Evolutionary conservation across 2,113 vertebrate genomes (phyloP), one percentile per base, ranked within the genome.

Genomic region (Pollimyrus isidori): DNA sequence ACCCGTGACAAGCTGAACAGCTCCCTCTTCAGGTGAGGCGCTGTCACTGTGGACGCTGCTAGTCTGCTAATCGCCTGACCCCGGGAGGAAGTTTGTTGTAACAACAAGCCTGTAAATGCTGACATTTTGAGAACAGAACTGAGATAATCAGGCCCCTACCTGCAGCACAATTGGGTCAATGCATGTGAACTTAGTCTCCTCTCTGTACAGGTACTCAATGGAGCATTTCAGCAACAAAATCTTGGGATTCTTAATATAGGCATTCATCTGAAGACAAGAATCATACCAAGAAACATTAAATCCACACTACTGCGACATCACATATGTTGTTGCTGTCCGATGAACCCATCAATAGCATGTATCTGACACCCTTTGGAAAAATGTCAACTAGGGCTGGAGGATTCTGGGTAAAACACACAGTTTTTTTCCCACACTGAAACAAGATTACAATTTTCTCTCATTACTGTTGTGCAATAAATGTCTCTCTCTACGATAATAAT

Each of bases 101-200:
- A 23, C 58, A n/a, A 26, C 39, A 46, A 58, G 15, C 42, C 23
- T 56, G 73, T 7, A 50, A 42, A 26, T 0, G 50, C 9, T 50
- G 26, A 56, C 91, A 88, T 87, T 50, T 49, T 87, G 89, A 87
- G 26, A n/a, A 45, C 3, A 42, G 35, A 56, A 49, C 49, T 46
- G 21, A 46, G 50, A 48, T 46, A 49, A 30, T 4, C 19, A 80
- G 92, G 89, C 0, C 17, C 90, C 95, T 94, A 99, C 98, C 97
- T 99, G 98, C 35, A 99, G 96, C 87, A 99, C 98, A 52, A 99
- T 99, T 89, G 98, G 98, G 87, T 99, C 98, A 88, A 99, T 99
- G 94, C 97, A 99, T 86, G 98, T 98, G 92, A 99, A 99, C 91
- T 99, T 99, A 5, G 98, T 99, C 95, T 99, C 98, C 92, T 99